A percentile compares a stretch with the other conserved stretches of the same genome.
phyloP scores from a whole-genome alignment of 2,888 invertebrate species.

The Acanthococcus lagerstroemiae region DNA sequence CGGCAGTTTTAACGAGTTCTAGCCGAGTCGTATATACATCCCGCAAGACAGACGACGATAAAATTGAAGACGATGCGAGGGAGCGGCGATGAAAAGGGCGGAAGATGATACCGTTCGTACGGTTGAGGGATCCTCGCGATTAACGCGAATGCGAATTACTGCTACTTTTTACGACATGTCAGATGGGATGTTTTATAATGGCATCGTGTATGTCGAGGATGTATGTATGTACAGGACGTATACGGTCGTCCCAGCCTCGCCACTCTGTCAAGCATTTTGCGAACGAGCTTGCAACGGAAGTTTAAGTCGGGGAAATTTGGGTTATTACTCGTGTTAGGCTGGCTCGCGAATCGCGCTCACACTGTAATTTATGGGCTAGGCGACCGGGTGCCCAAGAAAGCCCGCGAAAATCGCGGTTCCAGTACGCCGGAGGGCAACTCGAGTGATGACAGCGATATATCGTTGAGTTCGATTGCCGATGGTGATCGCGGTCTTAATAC shows the following conservation, averaged over 20 bases:
- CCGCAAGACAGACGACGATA: not conserved
- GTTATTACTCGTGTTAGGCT: not conserved
- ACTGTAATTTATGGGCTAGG: not conserved
- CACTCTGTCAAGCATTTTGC: too few relatives aligned
- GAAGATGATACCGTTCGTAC: not conserved
- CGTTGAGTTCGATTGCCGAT: too few relatives aligned
- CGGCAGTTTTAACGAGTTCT: too few relatives aligned
- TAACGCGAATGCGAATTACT: conserved; percentile 20
- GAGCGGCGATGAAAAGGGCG: not conserved
- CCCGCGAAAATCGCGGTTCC: too few relatives aligned
- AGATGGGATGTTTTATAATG: conserved; percentile 15
- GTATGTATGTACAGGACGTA: too few relatives aligned
- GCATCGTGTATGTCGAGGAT: too few relatives aligned
- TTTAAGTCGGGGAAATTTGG: not conserved
- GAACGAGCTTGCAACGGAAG: not conserved
- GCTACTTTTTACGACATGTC: conserved; percentile 22
- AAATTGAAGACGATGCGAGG: not conserved
- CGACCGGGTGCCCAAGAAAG: too few relatives aligned
- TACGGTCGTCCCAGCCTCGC: too few relatives aligned
- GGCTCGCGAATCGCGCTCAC: not conserved
- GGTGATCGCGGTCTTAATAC: too few relatives aligned
- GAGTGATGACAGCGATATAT: too few relatives aligned
- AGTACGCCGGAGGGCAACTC: too few relatives aligned
- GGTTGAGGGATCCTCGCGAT: not conserved
- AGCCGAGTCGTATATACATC: too few relatives aligned